phyloP scores from a whole-genome alignment of 2,888 invertebrate genomes.

The Pristionchus mayeri region DNA sequence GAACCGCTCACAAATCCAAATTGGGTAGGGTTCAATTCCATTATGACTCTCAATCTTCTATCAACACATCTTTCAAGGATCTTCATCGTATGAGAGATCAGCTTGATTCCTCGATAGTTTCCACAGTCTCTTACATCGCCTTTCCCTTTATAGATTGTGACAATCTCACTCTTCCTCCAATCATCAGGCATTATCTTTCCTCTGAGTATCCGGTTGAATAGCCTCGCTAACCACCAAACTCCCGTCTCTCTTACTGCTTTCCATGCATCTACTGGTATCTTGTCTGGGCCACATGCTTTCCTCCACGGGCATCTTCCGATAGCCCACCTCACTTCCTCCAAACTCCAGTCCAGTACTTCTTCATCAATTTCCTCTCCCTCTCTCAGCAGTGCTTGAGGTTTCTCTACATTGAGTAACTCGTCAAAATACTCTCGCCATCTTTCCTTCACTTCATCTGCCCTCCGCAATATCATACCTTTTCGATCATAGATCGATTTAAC shows the following conservation, averaged over 20 bases:
- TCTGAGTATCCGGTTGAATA: not conserved
- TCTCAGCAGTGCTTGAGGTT: not conserved
- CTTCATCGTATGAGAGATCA: too few relatives aligned
- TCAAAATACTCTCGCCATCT: conserved; percentile 20
- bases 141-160: not conserved
- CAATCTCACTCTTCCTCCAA: conserved; percentile 15
- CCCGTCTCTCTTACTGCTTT: not conserved
- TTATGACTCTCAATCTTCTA: not conserved
- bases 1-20: not conserved
- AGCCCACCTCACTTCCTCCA: not conserved
- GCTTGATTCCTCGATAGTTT: not conserved
- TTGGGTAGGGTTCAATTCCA: not conserved
- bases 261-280: not conserved
- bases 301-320: not conserved
- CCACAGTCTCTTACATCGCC: not conserved
- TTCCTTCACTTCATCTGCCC: too few relatives aligned
- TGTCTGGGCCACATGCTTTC: not conserved
- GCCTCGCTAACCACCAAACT: not conserved
- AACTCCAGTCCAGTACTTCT: not conserved
- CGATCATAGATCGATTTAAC: not conserved
- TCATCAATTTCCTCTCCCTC: not conserved
- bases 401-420: conserved; percentile 8
- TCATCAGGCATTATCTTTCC: not conserved
- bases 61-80: too few relatives aligned
- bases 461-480: too few relatives aligned